Conservation (phyloP, 64 coral and sea anemone genomes). For the Montipora capricornis region DNA sequence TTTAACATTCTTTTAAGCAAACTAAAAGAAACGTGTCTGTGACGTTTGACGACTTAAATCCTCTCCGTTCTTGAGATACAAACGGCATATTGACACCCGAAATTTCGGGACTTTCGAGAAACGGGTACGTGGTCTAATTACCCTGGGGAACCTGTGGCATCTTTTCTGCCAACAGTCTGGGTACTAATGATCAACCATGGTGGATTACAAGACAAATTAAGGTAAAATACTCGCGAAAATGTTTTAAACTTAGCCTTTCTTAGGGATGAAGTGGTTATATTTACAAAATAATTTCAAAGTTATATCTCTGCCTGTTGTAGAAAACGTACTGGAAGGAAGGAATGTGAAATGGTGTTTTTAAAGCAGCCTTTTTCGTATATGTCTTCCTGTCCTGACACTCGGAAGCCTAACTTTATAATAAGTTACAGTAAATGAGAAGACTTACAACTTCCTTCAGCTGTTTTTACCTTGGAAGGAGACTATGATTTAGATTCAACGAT, state of each 20-base stretch:
- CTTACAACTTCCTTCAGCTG: neutral
- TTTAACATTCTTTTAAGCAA: too few species aligned
- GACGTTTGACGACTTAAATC: too few species aligned
- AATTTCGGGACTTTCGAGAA: too few species aligned
- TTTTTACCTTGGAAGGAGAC: neutral
- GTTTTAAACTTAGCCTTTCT: neutral
- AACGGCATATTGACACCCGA: too few species aligned
- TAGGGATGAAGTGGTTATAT: neutral
- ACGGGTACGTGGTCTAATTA: too few species aligned
- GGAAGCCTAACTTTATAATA: neutral
- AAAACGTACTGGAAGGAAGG: neutral
- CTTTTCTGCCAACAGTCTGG: neutral
- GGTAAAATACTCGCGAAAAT: neutral
- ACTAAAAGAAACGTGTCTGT: too few species aligned
- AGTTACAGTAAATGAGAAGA: neutral
- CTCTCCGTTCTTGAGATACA: too few species aligned
- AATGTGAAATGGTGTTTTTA: neutral
- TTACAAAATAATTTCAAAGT: neutral
- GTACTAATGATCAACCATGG: conserved; percentile 9
- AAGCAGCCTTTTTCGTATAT: neutral
- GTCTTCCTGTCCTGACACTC: too few species aligned
- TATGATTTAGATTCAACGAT: neutral
- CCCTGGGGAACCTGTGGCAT: neutral
- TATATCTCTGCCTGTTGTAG: neutral
- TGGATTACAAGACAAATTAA: neutral